phyloP scores from a whole-genome alignment of 2,113 vertebrate genomes.

The Corvus moneduloides region DNA sequence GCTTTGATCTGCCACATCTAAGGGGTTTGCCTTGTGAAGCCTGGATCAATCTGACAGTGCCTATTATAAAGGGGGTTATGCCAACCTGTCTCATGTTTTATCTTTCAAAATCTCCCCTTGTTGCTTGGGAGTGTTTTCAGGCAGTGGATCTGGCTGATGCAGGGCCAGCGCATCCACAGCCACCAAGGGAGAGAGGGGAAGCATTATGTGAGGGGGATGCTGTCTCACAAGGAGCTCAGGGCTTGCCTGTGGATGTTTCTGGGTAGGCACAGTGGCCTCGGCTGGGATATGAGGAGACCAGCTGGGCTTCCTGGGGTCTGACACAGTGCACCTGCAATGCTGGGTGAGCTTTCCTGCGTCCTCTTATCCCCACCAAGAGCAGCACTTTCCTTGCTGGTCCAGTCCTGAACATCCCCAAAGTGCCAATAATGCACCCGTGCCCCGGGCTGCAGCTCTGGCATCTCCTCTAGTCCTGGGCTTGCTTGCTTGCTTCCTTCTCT shows the following conservation, averaged over 20 bases:
- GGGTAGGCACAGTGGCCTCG: background rate
- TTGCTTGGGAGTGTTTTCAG: background rate
- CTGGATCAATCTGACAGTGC: background rate
- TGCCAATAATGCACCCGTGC: background rate
- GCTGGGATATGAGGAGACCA: background rate
- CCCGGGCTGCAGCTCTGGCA: background rate
- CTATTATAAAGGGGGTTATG: background rate
- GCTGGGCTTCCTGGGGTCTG: background rate
- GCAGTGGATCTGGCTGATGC: background rate
- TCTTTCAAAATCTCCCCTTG: background rate
- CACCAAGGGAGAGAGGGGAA: background rate
- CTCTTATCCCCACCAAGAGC: background rate
- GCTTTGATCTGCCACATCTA: background rate
- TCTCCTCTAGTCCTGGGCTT: background rate
- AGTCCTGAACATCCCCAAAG: background rate
- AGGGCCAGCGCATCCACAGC: background rate
- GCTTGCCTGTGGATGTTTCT: background rate
- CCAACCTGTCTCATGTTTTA: background rate
- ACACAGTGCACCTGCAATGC: background rate
- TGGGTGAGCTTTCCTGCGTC: background rate
- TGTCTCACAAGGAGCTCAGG: background rate
- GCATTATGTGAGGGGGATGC: background rate
- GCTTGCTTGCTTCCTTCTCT: background rate
- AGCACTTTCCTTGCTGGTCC: background rate
- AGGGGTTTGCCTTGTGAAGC: background rate